phyloP scores from a whole-genome alignment of 2,113 vertebrate species.

The Bambusicola thoracicus region DNA sequence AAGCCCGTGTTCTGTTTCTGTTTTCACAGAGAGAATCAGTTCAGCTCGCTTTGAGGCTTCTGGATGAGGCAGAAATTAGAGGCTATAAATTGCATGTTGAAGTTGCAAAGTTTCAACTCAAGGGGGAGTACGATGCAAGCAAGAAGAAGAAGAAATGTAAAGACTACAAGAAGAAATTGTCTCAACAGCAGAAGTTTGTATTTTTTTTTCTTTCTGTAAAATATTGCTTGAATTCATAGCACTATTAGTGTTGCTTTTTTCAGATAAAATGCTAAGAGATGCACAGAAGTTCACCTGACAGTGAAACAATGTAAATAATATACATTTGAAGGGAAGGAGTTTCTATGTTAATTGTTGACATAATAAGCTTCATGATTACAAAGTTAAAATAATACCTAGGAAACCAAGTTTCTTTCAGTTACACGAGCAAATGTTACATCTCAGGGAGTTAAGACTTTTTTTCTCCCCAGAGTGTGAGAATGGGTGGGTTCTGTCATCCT shows the following conservation, averaged over 20 bases:
- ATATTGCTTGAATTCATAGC: neutral
- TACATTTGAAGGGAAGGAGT: neutral
- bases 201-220: conserved; percentile 31
- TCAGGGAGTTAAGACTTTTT: neutral
- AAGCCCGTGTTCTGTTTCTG: conserved; percentile 39
- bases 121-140: conserved; percentile 93
- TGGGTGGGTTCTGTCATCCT: neutral
- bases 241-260: neutral
- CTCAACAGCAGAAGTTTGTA: conserved; percentile 92
- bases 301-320: neutral
- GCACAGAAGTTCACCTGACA: neutral
- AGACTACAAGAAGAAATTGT: conserved; percentile 93
- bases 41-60: conserved; percentile 86
- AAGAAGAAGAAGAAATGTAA: conserved; percentile 96
- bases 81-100: conserved; percentile 94
- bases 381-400: neutral
- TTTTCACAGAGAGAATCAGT: conserved; percentile 90
- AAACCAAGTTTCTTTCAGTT: neutral
- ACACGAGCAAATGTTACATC: neutral
- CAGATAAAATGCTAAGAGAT: neutral
- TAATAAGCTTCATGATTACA: neutral
- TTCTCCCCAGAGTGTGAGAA: neutral
- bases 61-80: conserved; percentile 93
- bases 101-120: conserved; percentile 91
- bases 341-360: neutral